These are phyloP conservation scores for Holacanthus passer DNA, from an alignment of 2,113 vertebrate species.

Conservation along the genomic window DNA sequence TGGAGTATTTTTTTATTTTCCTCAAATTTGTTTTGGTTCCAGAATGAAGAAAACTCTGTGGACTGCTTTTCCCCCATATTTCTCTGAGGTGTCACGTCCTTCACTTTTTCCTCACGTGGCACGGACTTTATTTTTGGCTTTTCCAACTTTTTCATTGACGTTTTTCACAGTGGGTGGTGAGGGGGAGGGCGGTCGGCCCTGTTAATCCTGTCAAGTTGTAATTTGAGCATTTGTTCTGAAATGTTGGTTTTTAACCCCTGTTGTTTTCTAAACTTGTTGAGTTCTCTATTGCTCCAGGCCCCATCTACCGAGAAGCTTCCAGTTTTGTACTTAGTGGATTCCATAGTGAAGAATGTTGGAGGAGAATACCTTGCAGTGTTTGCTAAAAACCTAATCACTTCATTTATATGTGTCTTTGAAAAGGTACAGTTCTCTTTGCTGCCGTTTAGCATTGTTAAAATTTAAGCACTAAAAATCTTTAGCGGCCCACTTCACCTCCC, in stretches of 20 bases:
- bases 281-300: conserved; percentile 99
- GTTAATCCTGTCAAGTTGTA: conserved; percentile 35
- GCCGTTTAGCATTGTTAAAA: conserved; percentile 40
- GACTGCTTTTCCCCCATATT: not conserved
- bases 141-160: not conserved
- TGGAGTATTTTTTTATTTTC: conserved; percentile 18
- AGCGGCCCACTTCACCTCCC: conserved; percentile 45
- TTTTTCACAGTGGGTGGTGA: not conserved
- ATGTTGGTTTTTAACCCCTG: conserved; percentile 81
- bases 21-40: not conserved
- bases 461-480: conserved; percentile 30
- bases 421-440: conserved; percentile 92
- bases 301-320: conserved; percentile 97
- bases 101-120: not conserved
- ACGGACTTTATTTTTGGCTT: not conserved
- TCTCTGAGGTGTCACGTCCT: too few relatives aligned
- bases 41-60: conserved; percentile 2
- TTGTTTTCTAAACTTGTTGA: conserved; percentile 97
- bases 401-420: conserved; percentile 99
- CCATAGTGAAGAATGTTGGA: conserved; percentile 99
- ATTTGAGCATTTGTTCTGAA: conserved; percentile 60
- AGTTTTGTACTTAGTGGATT: conserved; percentile 99
- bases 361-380: conserved; percentile 99
- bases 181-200: not conserved
- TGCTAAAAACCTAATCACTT: conserved; percentile 99